Base-by-base conservation (phyloP, 2,797 vertebrate genomes). In the Smutsia gigantea region DNA sequence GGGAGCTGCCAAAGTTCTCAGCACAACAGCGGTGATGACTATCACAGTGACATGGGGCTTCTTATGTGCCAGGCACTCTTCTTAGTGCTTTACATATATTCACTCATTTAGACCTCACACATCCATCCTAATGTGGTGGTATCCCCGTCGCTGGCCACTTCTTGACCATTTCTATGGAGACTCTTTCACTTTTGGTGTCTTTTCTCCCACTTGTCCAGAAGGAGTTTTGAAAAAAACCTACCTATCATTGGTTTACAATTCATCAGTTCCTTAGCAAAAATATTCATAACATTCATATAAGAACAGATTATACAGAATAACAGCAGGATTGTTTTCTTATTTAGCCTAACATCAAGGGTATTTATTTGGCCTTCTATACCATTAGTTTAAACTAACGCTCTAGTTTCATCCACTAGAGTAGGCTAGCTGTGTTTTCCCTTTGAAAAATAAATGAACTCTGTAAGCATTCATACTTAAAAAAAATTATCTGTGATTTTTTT, bases 401-500 rank as follows among this genome's bases (percentile, higher is more conserved):
- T 81, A 12, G 75, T 91, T 78, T 29, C 63, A 82, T 78, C 53
- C 71, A 75, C 12, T 39, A 34, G 23, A 77, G 15, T 71, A 61
- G 61, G 71, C 81, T 4, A 94, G 25, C 59, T 91, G 15, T n/a
- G 21, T 71, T 87, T 85, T 95, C 31, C 63, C 19, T 75, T 95
- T 68, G 69, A 95, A 93, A 87, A 87, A 71, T 39, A 86, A 69
- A 83, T 51, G 59, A 94, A 71, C 11, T 84, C 34, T 87, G 29
- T 49, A 75, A 81, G 12, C 46, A 91, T 72, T 39, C 75, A 74
- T 55, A 55, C 14, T 69, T 63, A 90, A 19, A 86, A 72, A 94
- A 94, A 86, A 57, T 77, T 23, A 87, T 3, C 25, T 49, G 27
- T 87, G 27, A 71, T 74, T 90, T 97, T 97, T 95, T 79, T 42